phyloP scores from a whole-genome alignment of 2,888 invertebrate genomes.

The Hirtodrosophila histrioides region DNA sequence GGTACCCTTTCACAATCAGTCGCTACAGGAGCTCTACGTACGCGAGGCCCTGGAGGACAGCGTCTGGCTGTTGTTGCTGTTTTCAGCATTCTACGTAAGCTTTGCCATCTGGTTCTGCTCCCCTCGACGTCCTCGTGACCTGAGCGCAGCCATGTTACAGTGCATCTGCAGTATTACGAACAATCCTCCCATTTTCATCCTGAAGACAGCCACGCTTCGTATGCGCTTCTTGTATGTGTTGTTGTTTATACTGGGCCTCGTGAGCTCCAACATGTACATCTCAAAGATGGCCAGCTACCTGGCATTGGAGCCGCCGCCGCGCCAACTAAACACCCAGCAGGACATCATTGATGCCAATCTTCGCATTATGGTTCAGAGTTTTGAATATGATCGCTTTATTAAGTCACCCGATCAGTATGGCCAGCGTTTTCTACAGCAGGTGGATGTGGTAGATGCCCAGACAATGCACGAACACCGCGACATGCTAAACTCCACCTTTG shows the following conservation, averaged over 20 bases:
- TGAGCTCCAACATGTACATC: conserved; percentile 73
- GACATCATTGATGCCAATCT: conserved; percentile 72
- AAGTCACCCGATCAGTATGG: conserved; percentile 40
- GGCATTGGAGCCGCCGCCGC: conserved; percentile 51
- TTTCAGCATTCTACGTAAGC: conserved; percentile 58
- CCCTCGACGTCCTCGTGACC: conserved; percentile 58
- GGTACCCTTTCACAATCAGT: conserved; percentile 73
- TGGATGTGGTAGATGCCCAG: conserved; percentile 41
- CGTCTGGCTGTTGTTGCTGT: conserved; percentile 65
- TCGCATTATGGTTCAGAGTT: conserved; percentile 53
- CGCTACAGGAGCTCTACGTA: conserved; percentile 66
- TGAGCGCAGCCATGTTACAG: conserved; percentile 68
- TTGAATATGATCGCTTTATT: conserved; percentile 57
- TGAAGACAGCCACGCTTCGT: conserved; percentile 49
- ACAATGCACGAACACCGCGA: conserved; percentile 62
- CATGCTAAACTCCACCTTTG: conserved; percentile 65
- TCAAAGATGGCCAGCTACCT: conserved; percentile 78
- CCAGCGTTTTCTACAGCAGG: conserved; percentile 48
- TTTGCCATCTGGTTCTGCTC: conserved; percentile 70
- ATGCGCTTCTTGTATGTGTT: conserved; percentile 64
- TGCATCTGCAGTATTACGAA: conserved; percentile 65
- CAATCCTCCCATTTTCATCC: conserved; percentile 54
- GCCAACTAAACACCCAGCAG: conserved; percentile 65
- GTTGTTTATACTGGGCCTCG: conserved; percentile 69
- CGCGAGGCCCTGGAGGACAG: conserved; percentile 52